phyloP scores from a whole-genome alignment of 2,113 vertebrate genomes.

The Anhinga rufa region DNA sequence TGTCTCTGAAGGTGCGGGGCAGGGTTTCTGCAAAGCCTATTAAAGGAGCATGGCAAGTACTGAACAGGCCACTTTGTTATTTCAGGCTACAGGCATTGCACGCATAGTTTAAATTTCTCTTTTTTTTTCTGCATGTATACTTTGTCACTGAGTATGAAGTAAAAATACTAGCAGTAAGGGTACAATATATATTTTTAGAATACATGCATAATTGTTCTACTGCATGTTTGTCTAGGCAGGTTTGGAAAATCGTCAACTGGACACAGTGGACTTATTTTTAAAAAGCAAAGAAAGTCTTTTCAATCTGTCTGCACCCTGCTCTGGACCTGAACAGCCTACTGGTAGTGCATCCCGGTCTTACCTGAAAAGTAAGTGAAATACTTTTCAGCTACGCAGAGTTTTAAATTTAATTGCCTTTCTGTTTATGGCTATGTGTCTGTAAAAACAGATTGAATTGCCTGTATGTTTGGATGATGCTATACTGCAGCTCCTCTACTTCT shows the following conservation, averaged over 20 bases:
- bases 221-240: slow-evolving; percentile 77
- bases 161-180: not conserved
- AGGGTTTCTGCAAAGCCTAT: not conserved
- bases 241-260: slow-evolving; percentile 92
- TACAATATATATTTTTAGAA: not conserved
- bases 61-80: not conserved
- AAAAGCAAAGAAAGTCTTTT: slow-evolving; percentile 93
- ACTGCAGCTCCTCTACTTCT: not conserved
- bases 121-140: not conserved
- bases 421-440: not conserved
- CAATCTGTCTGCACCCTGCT: slow-evolving; percentile 39
- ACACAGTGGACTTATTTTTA: slow-evolving; percentile 93
- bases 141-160: too few relatives aligned
- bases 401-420: not conserved
- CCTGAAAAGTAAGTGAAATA: slow-evolving; percentile 72
- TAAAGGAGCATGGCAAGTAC: not conserved
- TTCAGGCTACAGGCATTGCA: not conserved
- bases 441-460: not conserved
- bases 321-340: slow-evolving; percentile 45
- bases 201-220: accelerated
- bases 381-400: accelerated
- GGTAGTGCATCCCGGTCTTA: slow-evolving; percentile 47
- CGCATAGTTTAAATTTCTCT: not conserved
- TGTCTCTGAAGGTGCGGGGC: not conserved
- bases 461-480: not conserved